Conservation (phyloP, 1,140 invertebrate species). For the Cephus cinctus region DNA sequence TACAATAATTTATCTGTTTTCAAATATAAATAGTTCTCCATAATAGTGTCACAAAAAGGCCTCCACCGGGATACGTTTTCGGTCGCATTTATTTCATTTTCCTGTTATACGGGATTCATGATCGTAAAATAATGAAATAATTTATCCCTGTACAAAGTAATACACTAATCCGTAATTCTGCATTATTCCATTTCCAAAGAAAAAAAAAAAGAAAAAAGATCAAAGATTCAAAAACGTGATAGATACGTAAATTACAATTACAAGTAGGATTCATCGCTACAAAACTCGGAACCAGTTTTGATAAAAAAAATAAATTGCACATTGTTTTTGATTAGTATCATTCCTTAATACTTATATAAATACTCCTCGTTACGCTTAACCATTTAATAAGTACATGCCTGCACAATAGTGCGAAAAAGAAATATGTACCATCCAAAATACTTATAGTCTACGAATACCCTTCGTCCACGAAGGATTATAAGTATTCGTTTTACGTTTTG, state of each 20-base stretch:
- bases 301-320: background rate
- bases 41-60: background rate
- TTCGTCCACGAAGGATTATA: no score
- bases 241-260: no score
- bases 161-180: background rate
- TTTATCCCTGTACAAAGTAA: background rate
- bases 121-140: background rate
- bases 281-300: slow-evolving; percentile 1
- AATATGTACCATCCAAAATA: background rate
- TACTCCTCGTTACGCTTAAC: background rate
- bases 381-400: background rate
- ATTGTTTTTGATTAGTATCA: slow-evolving; percentile 4
- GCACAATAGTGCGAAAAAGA: background rate
- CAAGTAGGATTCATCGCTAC: slow-evolving; percentile 4
- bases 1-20: background rate
- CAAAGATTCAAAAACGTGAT: no score
- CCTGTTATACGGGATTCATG: background rate
- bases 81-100: background rate
- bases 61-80: no score
- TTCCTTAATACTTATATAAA: background rate
- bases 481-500: no score
- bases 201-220: slow-evolving; percentile 4
- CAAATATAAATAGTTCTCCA: background rate
- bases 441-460: no score
- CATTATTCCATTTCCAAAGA: background rate